Base-by-base conservation (phyloP, 2,113 vertebrate species). In the Zosterops lateralis region DNA sequence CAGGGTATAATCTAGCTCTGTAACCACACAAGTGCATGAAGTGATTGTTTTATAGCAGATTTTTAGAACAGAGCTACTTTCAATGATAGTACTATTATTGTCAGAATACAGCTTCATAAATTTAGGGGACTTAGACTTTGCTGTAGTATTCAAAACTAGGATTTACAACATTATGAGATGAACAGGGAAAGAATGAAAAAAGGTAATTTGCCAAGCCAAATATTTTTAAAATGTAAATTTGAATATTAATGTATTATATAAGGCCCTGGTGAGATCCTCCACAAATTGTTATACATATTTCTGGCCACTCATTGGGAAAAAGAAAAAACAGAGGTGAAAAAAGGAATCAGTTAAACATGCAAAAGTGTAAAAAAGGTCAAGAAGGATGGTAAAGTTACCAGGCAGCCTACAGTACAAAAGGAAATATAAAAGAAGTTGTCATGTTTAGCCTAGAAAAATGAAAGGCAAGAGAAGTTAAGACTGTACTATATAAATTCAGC, bases 391-490 rank as follows among this genome's bases (percentile, higher is more conserved):
- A 38, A 80, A 73, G 32, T 32, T 48, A 78, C 32, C 11, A 89
- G 74, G 26, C 29, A 84, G 10, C 5, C 36, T n/a, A 22, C 14
- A 81, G 9, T 44, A 72, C 17, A 34, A 80, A 29, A 83, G 21
- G 36, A 83, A 90, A 64, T 34, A 62, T 58, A 47, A 47, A 81
- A 91, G 17, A 53, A 88, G 4, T 53, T 53, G n/a, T 29, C 70
- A 94, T 82, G 36, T 91, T 91, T 91, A 88, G 32, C 29, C 42
- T 73, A 47, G 56, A 93, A 93, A 91, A 96, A 88, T 88, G 36
- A 83, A 85, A 90, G 25, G 48, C 72, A 81, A 64, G 44, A 87
- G 26, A 28, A 82, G 17, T 64, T 85, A 60, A 84, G 48, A 38
- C 28, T 45, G 32, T 36, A 28, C 21, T 64, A 29, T 70, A 72